Base-by-base conservation (phyloP, 2,888 invertebrate species). In the Cryptocephalus moraei region DNA sequence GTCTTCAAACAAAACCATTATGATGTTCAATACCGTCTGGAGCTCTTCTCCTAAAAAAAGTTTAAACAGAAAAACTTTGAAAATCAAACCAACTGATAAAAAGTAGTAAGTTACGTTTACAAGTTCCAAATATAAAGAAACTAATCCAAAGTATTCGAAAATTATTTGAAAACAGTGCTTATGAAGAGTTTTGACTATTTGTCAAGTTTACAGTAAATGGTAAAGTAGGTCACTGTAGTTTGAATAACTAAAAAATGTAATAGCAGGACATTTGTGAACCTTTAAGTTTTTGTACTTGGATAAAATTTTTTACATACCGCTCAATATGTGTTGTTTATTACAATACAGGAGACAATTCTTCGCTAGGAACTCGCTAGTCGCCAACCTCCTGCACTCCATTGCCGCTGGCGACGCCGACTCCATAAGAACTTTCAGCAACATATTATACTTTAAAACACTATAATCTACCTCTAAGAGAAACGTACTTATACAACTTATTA, bases 1-100 rank as follows among this genome's bases (percentile, higher is more conserved):
- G 58, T 80, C 79, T 56, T 78, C 77, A 8, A 79, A 60, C n/a
- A 77, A 57, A 1, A 67, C 67, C 49, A 75, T 69, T n/a, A 72
- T 56, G 4, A 67, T 69, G 10, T 71, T 67, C 65, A 72, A 70
- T 9, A 61, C 50, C 44, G 49, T 59, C 42, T 56, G 59, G 13
- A 58, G 50, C 39, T 60, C 49, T 12, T 56, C 54, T 41, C 55
- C 61, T 60, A 22, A 22, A 22, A 22, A 22, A 22, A 22, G 22
- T 22, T 22, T 22, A 2, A 22, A n/a, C n/a, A n/a, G n/a, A n/a
- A n/a, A n/a, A n/a, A n/a, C n/a, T n/a, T n/a, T n/a, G n/a, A n/a
- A n/a, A n/a, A n/a, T n/a, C n/a, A n/a, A n/a, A 13, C 43, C 43
- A 45, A 33, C 39, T 41, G 9, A 46, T 31, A 49, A 39, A 6